A percentile compares a stretch with the other conserved stretches of the same genome.
phyloP scores from a whole-genome alignment of 2,797 vertebrate genomes.

The Sus cebifrons region DNA sequence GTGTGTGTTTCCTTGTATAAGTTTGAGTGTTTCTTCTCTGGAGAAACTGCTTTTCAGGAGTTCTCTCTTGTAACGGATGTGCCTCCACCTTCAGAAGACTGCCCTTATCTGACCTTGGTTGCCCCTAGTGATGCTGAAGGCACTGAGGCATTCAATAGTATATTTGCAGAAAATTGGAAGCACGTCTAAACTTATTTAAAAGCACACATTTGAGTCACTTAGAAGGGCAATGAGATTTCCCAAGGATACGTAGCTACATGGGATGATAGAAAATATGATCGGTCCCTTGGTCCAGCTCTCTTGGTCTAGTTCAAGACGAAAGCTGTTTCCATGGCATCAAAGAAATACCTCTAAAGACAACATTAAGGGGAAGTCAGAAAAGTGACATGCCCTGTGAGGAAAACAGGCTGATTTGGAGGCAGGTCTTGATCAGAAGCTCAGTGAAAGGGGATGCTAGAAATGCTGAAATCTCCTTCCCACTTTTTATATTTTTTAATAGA shows the following conservation, averaged over 20 bases:
- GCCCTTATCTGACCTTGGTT: not conserved
- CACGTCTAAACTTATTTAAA: not conserved
- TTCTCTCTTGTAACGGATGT: not conserved
- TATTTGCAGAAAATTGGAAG: conserved; percentile 53
- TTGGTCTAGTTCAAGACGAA: not conserved
- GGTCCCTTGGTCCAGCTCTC: not conserved
- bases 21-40: not conserved
- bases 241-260: not conserved
- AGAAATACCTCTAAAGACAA: not conserved
- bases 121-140: not conserved
- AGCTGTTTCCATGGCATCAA: not conserved
- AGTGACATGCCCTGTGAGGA: not conserved
- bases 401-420: not conserved
- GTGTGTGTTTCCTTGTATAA: not conserved
- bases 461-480: not conserved
- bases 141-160: not conserved
- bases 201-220: not conserved
- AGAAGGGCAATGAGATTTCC: not conserved
- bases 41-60: not conserved
- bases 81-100: not conserved
- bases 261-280: not conserved
- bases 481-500: not conserved
- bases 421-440: not conserved
- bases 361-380: not conserved
- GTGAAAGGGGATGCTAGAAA: not conserved